Base-by-base conservation (phyloP, 1,140 invertebrate genomes). In the Neelides sp. region DNA sequence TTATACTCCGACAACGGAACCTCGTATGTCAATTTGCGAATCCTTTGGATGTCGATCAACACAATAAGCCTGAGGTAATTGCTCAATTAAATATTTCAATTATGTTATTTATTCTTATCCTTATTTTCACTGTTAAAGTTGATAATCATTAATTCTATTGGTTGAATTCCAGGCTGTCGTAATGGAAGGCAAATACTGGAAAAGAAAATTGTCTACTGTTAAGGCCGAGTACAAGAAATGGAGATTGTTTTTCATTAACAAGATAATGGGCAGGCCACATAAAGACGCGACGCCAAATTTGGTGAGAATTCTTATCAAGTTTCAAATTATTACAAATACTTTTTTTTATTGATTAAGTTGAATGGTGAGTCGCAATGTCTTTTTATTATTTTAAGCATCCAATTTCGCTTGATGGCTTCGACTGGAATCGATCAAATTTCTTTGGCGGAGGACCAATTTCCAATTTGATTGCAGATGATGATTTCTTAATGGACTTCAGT, bases 161-260 rank as follows among this genome's bases (percentile, higher is more conserved):
- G 51, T 54, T 55, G 56, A 52, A 57, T 69, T 69, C 52, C 66
- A 90, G 87, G 85, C 90, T 59, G 84, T 93, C 48, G 85, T 95
- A 49, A 74, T 96, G 63, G 92, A 97, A 73, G 91, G 91, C 36
- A 96, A 97, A 76, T 99, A 98, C 70, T 98, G 95, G 94, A 98
- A 98, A 73, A 71, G 95, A 65, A 81, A 91, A 71, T 77, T 94
- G 47, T 85, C 91, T 59, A 93, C 90, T 19, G 92, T 98, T 17
- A 93, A 90, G 62, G 90, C 91, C 45, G 95, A 98, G 72, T 99
- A 99, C 72, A 96, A 97, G 76, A 94, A 93, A 83, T 99, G 95
- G 95, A 79, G 95, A 37, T 82, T 89, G 71, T 96, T 89, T 74
- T 90, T 85, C 71, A 80, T 85, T 64, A 86, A 88, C 69, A 78